Percentiles rank a stretch among this genome's conserved stretches.
These are phyloP conservation scores for Gnathonemus echidnorhynchus DNA, from an alignment of 2,113 vertebrate species.

Conservation along the genomic window DNA sequence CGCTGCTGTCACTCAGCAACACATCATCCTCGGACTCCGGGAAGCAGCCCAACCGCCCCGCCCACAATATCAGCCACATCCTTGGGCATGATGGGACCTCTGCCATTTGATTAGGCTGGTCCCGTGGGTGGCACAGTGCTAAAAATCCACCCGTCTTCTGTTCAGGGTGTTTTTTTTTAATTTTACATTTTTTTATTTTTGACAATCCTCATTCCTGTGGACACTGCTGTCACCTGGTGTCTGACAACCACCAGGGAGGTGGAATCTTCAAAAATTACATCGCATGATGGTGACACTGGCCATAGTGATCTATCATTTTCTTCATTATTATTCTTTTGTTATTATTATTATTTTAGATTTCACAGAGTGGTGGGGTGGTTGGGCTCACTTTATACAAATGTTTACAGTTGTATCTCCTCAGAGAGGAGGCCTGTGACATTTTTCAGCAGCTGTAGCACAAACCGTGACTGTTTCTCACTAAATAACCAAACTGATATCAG, in stretches of 20 bases:
- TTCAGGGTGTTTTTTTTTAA: neutral
- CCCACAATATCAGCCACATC: constrained; percentile 99
- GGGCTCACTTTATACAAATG: neutral
- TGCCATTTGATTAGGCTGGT: constrained; percentile 63
- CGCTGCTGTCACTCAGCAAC: constrained; percentile 88
- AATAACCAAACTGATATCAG: constrained; percentile 55
- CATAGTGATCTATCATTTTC: neutral
- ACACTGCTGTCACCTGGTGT: constrained; percentile 16
- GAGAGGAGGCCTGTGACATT: constrained; percentile 15
- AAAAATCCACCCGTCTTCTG: neutral
- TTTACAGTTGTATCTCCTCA: constrained; percentile 5
- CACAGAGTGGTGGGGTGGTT: neutral
- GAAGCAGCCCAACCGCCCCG: constrained; percentile 92
- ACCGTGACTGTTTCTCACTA: constrained; percentile 49
- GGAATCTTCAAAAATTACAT: neutral
- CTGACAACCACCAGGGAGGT: neutral
- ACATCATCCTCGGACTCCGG: constrained; percentile 82
- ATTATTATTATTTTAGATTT: neutral
- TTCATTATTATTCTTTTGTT: neutral
- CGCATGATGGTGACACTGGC: neutral
- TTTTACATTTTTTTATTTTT: neutral
- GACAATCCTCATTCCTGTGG: constrained; percentile 1
- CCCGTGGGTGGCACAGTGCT: neutral
- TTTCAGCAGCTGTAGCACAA: constrained; percentile 39
- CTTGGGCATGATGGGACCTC: constrained; percentile 95